Evolutionary conservation across 2,888 invertebrate species (phyloP), one percentile per base, ranked within the genome.

Genomic region (Lasius fuliginosus): DNA sequence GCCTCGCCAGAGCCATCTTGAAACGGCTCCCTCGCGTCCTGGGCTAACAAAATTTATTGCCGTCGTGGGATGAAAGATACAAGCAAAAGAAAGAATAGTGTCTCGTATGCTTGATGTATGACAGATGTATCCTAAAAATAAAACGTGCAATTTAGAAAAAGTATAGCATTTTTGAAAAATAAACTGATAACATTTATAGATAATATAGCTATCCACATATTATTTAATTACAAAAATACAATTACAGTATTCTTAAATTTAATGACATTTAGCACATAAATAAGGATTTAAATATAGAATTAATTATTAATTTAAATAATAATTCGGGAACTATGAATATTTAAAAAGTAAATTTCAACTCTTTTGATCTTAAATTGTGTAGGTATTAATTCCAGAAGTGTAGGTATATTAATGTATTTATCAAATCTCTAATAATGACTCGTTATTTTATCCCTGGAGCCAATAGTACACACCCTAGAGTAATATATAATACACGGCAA

Each of bases 401-500:
- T 5, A 27, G 11, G 18, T 23, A n/a, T n/a, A 40, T 58, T 53
- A n/a, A 42, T n/a, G 1, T 53, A 53, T 23, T 33, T 1, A 40
- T 58, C 9, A 62, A 62, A 60, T 60, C 12, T 60, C 11, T 27
- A 71, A 71, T 36, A 79, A 71, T 33, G 27, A 73, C 33, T 71
- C 1, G 3, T 79, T 58, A 60, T 12, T 46, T 46, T 33, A 33
- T 49, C 9, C 56, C 2, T 2, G 33, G 0, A 23, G 56, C 46
- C 33, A 60, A 60, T 79, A 71, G 42, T 69, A n/a, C 11, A 42
- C 18, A 60, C 58, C 18, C 58, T 12, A 23, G 33, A 27, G 42
- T 79, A 23, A 60, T 79, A 9, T 18, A 71, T 69, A 69, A 69
- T 79, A 27, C 33, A 71, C 23, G 8, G n/a, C n/a, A 60, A 60